Evolutionary conservation across 2,113 vertebrate genomes (phyloP), one percentile per base, ranked within the genome.

Genomic region (Hystrix brachyura): DNA sequence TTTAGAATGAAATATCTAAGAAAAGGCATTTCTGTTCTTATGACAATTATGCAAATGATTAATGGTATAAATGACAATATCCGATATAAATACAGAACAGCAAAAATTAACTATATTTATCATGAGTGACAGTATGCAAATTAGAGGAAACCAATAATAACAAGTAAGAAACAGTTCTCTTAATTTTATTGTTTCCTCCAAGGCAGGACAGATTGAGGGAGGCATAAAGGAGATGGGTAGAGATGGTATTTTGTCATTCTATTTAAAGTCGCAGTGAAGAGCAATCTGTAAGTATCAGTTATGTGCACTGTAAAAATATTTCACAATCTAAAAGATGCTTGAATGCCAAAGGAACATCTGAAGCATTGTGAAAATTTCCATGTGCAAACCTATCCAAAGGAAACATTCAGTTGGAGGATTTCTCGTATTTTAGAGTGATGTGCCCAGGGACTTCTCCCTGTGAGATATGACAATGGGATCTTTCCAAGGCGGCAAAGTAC

Each of bases 101-200:
- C 94, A 98, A 98, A 99, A 98, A 98, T 99, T 98, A 98, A 98
- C 98, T 93, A 57, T 98, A 99, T 99, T 97, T 96, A 98, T 99
- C 98, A 98, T 90, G 84, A 97, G 48, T 96, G 98, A 97, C 98
- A 98, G 88, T 88, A 96, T 0, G 1, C 97, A 98, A 98, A 98
- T 98, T 90, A 95, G 93, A 93, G 84, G 0, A 38, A 97, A 98
- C 98, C 92, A 97, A 97, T 95, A 98, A 96, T 90, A 95, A 96
- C 59, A 97, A 94, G 93, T 98, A 90, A 98, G 96, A 87, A 97
- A 97, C 86, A 82, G 5, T 38, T 98, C 71, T 32, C 10, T 88
- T 92, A 88, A 93, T 90, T 67, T 94, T 93, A 5, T 65, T 98
- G 85, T 96, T 8, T 90, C 98, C 92, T 72, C 11, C 83, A 92